Evolutionary conservation across 1,140 invertebrate species (phyloP).

Genomic region (Zaprionus ornatus): DNA sequence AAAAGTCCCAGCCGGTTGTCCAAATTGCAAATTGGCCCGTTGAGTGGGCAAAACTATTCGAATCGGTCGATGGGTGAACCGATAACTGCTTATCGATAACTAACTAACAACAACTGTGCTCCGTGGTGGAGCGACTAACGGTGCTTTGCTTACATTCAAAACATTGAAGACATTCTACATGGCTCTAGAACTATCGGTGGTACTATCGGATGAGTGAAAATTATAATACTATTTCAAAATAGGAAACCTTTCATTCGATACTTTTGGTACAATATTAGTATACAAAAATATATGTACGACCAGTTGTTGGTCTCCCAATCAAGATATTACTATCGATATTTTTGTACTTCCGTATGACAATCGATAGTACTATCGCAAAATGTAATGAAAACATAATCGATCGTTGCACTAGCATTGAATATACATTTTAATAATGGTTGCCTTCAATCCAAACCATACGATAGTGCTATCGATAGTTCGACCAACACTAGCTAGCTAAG

Average conservation of each 20-base stretch:
- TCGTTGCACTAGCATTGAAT: not conserved
- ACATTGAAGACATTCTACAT: slow-evolving; percentile 1
- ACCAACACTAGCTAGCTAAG: not conserved
- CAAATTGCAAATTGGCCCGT: slow-evolving; percentile 28
- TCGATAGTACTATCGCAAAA: not conserved
- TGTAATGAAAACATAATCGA: not conserved
- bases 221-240: slow-evolving; percentile 1
- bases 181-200: slow-evolving; percentile 1
- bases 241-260: slow-evolving; percentile 2
- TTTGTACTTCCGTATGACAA: not conserved
- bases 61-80: not conserved
- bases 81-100: slow-evolving; percentile 14
- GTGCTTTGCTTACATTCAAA: slow-evolving; percentile 19
- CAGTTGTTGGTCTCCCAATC: not conserved
- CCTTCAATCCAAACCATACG: not conserved
- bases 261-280: not conserved
- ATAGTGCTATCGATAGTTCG: slow-evolving; percentile 6
- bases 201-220: slow-evolving; percentile 1
- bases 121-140: slow-evolving; percentile 2
- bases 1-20: slow-evolving; percentile 62
- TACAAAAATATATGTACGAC: not conserved
- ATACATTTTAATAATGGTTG: not conserved
- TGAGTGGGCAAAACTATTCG: slow-evolving; percentile 12
- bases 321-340: slow-evolving; percentile 1
- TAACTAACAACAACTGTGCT: slow-evolving; percentile 34